Evolutionary conservation across 2,797 vertebrate genomes (phyloP).

Genomic region (Cyclopterus lumpus): DNA sequence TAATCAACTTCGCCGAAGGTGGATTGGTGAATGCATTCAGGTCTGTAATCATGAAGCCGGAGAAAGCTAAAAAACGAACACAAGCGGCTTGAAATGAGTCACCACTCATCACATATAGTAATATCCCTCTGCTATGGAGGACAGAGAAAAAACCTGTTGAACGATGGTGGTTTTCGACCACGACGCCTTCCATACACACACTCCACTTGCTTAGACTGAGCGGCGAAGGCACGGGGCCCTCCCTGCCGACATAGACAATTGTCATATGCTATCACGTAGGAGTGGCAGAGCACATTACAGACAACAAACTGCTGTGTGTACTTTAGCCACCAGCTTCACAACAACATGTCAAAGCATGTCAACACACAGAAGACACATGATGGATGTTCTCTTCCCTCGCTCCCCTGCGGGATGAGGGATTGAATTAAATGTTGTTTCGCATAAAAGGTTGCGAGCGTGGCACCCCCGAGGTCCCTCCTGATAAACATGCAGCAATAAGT

Average conservation of each 20-base stretch:
- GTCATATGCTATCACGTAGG: constrained; percentile 5
- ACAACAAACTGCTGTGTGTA: constrained; percentile 14
- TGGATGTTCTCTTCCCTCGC: constrained; percentile 20
- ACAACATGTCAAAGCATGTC: constrained; percentile 41
- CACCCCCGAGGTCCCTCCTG: not conserved
- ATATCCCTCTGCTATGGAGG: not conserved
- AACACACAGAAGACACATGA: constrained; percentile 24
- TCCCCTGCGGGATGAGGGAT: constrained; percentile 9
- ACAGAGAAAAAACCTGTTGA: constrained; percentile 9
- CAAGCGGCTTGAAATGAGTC: constrained; percentile 2
- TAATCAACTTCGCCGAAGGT: not conserved
- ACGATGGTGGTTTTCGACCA: constrained; percentile 1
- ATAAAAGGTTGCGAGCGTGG: not conserved
- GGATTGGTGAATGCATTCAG: not conserved
- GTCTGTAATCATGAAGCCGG: not conserved
- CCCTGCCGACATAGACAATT: not conserved
- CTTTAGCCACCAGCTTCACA: constrained; percentile 5
- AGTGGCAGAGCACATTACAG: constrained; percentile 15
- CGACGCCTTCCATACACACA: not conserved
- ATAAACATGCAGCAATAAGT: constrained; percentile 8
- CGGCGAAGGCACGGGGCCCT: not conserved
- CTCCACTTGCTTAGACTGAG: not conserved
- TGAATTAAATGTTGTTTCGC: constrained; percentile 18
- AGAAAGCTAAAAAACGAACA: not conserved
- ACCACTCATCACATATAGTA: not conserved